Conservation (phyloP, 2,797 vertebrate species). For the Acanthurus leucopareius region DNA sequence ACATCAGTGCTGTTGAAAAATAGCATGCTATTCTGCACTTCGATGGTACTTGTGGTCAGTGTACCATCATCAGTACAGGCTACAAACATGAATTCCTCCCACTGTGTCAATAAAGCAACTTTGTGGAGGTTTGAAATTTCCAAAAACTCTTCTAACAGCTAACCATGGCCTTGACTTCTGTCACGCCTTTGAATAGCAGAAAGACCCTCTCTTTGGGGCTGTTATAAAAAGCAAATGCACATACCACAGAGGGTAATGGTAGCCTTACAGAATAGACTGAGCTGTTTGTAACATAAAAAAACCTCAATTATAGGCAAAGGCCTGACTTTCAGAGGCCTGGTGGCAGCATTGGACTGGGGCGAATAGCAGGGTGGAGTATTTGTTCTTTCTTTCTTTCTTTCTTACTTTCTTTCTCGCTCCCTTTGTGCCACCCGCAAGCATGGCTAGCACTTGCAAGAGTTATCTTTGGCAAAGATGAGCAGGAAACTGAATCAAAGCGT, state of each 20-base stretch:
- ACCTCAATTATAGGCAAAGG: slow-evolving; percentile 84
- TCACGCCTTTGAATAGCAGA: slow-evolving; percentile 65
- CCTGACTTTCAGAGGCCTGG: slow-evolving; percentile 72
- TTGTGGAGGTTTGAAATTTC: slow-evolving; percentile 35
- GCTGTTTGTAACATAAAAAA: slow-evolving; percentile 77
- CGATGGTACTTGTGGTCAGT: slow-evolving; percentile 28
- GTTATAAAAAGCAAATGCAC: slow-evolving; percentile 78
- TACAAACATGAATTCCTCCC: slow-evolving; percentile 13
- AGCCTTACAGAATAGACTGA: slow-evolving; percentile 71
- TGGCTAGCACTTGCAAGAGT: slow-evolving; percentile 67
- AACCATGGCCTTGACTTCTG: slow-evolving; percentile 56
- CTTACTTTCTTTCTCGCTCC: slow-evolving; percentile 58
- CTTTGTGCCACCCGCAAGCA: slow-evolving; percentile 74
- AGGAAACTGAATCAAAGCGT: slow-evolving; percentile 68
- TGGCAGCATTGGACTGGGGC: slow-evolving; percentile 56
- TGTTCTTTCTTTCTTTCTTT: slow-evolving; percentile 68
- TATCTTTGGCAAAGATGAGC: slow-evolving; percentile 74
- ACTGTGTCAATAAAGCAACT: slow-evolving; percentile 39
- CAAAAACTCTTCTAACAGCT: slow-evolving; percentile 34
- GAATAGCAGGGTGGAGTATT: slow-evolving; percentile 83
- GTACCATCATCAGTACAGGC: slow-evolving; percentile 25
- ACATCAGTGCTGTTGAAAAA: slow-evolving; percentile 40
- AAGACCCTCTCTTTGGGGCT: slow-evolving; percentile 70
- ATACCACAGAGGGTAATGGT: slow-evolving; percentile 77
- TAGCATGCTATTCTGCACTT: slow-evolving; percentile 9